Conservation (phyloP, 1,140 invertebrate genomes). For the Caenorhabditis inopinata region DNA sequence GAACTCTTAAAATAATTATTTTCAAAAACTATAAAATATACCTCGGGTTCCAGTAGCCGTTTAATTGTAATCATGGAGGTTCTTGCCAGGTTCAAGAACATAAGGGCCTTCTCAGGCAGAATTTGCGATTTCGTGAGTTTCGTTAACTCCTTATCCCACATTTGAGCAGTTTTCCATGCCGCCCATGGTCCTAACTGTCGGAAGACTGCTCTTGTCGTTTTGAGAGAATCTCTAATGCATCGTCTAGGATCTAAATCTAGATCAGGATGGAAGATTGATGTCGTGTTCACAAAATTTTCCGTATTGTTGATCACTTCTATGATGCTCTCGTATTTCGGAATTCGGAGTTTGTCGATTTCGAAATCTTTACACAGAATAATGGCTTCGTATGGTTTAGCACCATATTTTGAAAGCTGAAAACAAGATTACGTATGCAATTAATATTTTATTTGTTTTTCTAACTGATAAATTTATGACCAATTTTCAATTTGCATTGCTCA, state of each 20-base stretch:
- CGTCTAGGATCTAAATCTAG: slow-evolving; percentile 53
- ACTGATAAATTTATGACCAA: too few species aligned
- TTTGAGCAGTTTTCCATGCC: slow-evolving; percentile 45
- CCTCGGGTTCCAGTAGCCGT: slow-evolving; percentile 49
- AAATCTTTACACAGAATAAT: slow-evolving; percentile 43
- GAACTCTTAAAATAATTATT: neutral
- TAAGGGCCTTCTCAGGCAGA: slow-evolving; percentile 47
- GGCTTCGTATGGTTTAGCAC: slow-evolving; percentile 50
- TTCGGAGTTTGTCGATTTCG: slow-evolving; percentile 7
- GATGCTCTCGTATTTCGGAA: slow-evolving; percentile 6
- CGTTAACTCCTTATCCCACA: slow-evolving; percentile 54
- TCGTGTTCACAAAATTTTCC: neutral
- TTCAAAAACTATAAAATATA: too few species aligned
- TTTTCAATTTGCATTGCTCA: too few species aligned
- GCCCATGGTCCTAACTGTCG: slow-evolving; percentile 57
- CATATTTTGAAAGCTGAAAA: slow-evolving; percentile 61
- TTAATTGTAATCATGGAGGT: slow-evolving; percentile 47
- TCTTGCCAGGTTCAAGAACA: slow-evolving; percentile 47
- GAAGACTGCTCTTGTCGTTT: slow-evolving; percentile 48
- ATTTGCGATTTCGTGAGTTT: slow-evolving; percentile 45
- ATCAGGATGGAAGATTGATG: slow-evolving; percentile 51
- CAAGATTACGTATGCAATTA: too few species aligned
- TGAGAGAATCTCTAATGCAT: slow-evolving; percentile 51
- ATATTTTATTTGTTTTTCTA: too few species aligned
- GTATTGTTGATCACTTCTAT: neutral